These are phyloP conservation scores for Leucoraja erinaceus DNA, from an alignment of 2,113 vertebrate species.

Conservation along the genomic window DNA sequence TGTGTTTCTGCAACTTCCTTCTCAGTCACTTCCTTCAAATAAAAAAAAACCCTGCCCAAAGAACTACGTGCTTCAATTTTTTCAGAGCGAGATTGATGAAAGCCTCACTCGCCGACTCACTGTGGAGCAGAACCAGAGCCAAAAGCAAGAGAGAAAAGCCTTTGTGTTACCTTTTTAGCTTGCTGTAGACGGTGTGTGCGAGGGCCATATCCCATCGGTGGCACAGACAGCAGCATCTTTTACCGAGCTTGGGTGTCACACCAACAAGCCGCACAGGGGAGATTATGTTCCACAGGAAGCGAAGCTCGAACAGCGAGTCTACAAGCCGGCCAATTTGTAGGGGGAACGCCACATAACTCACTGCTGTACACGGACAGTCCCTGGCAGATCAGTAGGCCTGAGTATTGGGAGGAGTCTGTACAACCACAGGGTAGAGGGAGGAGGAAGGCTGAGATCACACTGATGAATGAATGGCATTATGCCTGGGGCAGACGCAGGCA, in stretches of 20 bases:
- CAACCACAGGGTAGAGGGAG: neutral
- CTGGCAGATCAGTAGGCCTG: conserved; percentile 34
- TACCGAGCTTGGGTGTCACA: conserved; percentile 40
- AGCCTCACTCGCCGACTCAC: neutral
- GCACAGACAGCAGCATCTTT: conserved; percentile 46
- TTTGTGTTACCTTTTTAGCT: conserved; percentile 49
- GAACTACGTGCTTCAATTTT: neutral
- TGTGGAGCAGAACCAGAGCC: neutral
- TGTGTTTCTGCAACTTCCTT: conserved; percentile 52
- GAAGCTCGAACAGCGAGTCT: conserved; percentile 42
- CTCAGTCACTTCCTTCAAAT: conserved; percentile 57
- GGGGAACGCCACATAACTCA: conserved; percentile 32
- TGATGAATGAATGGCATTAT: conserved; percentile 35
- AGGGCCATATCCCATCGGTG: conserved; percentile 42
- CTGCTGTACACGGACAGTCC: conserved; percentile 37
- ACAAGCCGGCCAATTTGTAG: conserved; percentile 41
- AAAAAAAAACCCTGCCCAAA: conserved; percentile 46
- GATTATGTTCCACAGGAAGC: conserved; percentile 48
- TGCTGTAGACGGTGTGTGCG: conserved; percentile 44
- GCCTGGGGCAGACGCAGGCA: neutral
- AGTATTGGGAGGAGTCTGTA: conserved; percentile 36
- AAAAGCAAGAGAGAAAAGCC: neutral
- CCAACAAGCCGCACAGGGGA: conserved; percentile 41
- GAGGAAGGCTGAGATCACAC: conserved; percentile 29
- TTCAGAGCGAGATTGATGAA: neutral